Conservation (phyloP, 2,797 vertebrate species). For the Artibeus jamaicensis region DNA sequence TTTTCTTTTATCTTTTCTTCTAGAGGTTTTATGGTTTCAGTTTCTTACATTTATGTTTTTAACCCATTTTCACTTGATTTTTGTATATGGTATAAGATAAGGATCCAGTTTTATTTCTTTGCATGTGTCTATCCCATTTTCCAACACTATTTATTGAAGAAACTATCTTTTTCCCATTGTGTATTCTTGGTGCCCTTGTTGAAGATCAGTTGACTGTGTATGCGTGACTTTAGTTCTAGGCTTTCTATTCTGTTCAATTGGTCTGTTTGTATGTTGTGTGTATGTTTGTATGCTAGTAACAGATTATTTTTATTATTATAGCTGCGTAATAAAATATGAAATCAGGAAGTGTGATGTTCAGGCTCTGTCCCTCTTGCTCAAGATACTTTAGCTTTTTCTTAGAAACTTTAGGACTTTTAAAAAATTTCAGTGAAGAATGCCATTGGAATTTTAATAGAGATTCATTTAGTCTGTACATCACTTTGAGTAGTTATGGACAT, state of each 20-base stretch:
- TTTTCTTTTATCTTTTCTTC: not conserved
- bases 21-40: not conserved
- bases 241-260: not conserved
- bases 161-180: not conserved
- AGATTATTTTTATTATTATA: not conserved
- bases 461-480: not conserved
- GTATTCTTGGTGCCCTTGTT: not conserved
- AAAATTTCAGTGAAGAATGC: not conserved
- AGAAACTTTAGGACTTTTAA: not conserved
- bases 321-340: conserved; percentile 15
- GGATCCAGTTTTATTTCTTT: not conserved
- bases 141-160: not conserved
- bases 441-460: not conserved
- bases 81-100: not conserved
- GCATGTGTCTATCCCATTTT: not conserved
- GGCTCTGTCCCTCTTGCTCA: conserved; percentile 1
- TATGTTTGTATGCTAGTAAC: not conserved
- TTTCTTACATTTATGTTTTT: not conserved
- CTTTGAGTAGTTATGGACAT: not conserved
- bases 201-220: not conserved
- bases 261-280: not conserved
- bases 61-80: not conserved
- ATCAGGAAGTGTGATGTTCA: not conserved
- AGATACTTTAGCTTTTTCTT: not conserved
- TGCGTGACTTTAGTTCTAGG: not conserved